Conservation (phyloP, 2,113 vertebrate species). For the Lagopus muta region DNA sequence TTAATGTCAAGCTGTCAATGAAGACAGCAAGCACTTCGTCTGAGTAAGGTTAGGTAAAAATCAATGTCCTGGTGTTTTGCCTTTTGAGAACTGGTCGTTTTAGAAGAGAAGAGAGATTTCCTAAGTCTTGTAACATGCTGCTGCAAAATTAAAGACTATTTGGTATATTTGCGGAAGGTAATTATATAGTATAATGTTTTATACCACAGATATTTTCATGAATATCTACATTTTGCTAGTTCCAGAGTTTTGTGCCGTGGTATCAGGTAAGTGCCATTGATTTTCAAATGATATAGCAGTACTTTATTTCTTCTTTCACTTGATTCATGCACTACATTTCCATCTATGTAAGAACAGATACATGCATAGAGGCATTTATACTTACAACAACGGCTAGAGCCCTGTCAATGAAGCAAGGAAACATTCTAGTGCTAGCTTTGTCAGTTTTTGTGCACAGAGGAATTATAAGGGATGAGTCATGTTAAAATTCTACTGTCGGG, state of each 20-base stretch:
- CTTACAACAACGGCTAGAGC: background rate
- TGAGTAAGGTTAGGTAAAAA: background rate
- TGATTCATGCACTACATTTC: background rate
- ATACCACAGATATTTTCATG: background rate
- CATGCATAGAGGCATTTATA: background rate
- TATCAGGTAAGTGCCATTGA: background rate
- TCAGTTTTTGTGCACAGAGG: background rate
- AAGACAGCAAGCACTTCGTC: background rate
- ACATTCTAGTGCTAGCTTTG: background rate
- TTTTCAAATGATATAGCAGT: background rate
- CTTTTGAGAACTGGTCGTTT: background rate
- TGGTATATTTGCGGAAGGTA: background rate
- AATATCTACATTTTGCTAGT: background rate
- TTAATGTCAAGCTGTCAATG: background rate
- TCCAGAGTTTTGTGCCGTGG: background rate
- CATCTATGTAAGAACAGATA: background rate
- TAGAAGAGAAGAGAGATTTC: background rate
- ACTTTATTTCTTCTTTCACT: constrained; percentile 28
- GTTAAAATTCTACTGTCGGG: background rate
- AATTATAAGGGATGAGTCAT: background rate
- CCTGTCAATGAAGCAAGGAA: background rate
- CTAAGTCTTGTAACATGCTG: background rate
- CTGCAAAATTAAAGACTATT: background rate
- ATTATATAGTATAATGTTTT: background rate
- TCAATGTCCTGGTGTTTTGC: background rate